Conservation (phyloP, 2,797 vertebrate species). For the Pygocentrus nattereri region DNA sequence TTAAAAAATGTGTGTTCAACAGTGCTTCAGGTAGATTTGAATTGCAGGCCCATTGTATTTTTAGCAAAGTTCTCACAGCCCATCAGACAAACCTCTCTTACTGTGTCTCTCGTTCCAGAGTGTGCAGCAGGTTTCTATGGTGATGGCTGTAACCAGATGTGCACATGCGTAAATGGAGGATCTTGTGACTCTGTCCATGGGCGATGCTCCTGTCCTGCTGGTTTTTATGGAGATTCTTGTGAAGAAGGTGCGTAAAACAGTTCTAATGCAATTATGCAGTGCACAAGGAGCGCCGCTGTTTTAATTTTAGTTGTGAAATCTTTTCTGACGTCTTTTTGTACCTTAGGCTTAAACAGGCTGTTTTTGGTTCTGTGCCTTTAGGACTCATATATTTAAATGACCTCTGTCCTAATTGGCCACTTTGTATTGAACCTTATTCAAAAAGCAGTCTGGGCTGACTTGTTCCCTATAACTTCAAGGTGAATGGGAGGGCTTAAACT, state of each 20-base stretch:
- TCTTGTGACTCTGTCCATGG: conserved; percentile 83
- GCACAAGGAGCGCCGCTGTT: not conserved
- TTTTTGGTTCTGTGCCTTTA: too few species aligned
- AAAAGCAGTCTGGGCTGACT: too few species aligned
- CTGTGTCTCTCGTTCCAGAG: conserved; percentile 67
- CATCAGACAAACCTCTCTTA: not conserved
- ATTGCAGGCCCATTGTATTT: not conserved
- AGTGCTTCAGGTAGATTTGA: not conserved
- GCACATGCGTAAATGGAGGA: conserved; percentile 81
- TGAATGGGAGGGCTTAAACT: too few species aligned
- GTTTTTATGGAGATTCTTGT: conserved; percentile 81
- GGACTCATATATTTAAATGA: too few species aligned
- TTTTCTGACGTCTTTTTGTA: too few species aligned
- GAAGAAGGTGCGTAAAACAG: conserved; percentile 78
- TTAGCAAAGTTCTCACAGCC: not conserved
- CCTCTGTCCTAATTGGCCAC: too few species aligned
- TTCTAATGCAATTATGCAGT: not conserved
- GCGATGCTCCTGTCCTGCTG: conserved; percentile 80
- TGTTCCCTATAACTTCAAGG: too few species aligned
- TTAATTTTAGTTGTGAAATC: too few species aligned
- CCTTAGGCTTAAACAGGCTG: too few species aligned
- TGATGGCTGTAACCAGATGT: conserved; percentile 78
- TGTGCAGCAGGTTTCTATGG: conserved; percentile 87
- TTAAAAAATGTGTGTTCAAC: not conserved
- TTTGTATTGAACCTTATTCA: too few species aligned